Base-by-base conservation (phyloP, 2,797 vertebrate genomes). In the Pangasius larnaudii region DNA sequence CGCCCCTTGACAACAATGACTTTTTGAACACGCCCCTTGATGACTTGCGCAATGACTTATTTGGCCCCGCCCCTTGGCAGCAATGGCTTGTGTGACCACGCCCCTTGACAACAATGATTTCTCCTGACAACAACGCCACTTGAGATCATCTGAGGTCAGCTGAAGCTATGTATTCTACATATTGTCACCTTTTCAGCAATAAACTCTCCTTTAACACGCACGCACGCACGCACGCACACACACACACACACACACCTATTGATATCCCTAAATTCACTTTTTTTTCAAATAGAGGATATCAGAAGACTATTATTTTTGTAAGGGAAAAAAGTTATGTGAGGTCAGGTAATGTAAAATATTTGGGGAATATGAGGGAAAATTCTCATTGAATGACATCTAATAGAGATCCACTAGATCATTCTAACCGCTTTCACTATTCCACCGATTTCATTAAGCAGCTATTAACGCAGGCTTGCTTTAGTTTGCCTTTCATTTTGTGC, bases 381-480 rank as follows among this genome's bases (percentile, higher is more conserved):
- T 19, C 74, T 18, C 49, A 18, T 10, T 33, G 53, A 59, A 81
- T 39, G 19, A 24, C 22, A 39, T 59, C 5, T 30, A 42, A 39
- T 27, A 13, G 78, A 81, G 33, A 61, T 59, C 22, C 22, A 42
- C 5, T 7, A 61, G 56, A 59, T 80, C 78, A 59, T 59, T 39
- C 6, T 7, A 59, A 39, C 53, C 59, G 78, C 19, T 80, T 80
- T 59, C 16, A 59, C 33, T 80, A 58, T 24, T 59, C 33, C 5
- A 24, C 14, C 14, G 30, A 36, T 61, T 81, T 82, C 79, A 82
- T 53, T 46, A 82, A 63, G 58, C 79, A 42, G 53, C 19, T 80
- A 39, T 58, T 80, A 36, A 80, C 36, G 30, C 53, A 39, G 10
- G 30, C 30, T 36, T 79, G 79, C 56, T 61, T 61, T 27, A 27